Evolutionary conservation across 2,888 invertebrate species (phyloP), one percentile per base, ranked within the genome.

Genomic region (Dinocampus coccinellae): DNA sequence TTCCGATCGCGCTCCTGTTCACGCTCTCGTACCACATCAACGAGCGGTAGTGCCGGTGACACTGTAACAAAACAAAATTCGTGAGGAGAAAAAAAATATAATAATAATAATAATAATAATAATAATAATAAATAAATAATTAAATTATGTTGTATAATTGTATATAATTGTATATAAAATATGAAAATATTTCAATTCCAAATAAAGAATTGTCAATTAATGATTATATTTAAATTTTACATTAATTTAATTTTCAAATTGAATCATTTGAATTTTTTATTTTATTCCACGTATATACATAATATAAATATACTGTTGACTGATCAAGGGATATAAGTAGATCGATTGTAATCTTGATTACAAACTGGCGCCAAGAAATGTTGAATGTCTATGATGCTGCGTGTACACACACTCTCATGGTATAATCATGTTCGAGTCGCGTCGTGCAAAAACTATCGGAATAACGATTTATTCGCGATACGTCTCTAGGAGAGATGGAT

Each of bases 1-100:
- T 83, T 75, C 29, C 76, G 70, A 47, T 74, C 81, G 57, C 72
- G 72, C 53, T 79, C 78, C 68, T 78, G 81, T 60, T 84, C 81
- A 52, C 85, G 79, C 74, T 85, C 84, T 75, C 85, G 79, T 63
- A 80, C 81, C 62, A 83, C 77, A 75, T 86, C 85, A 13, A 81
- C 80, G 70, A 84, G 72, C 11, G 85, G 83, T 70, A 85, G 73
- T 7, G 83, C 79, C 68, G 85, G 83, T 61, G 85, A 83, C 57
- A 85, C 85, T 86, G 82, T 0, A 80, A 83, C 62, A 72, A n/a
- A 70, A 34, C 63, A 66, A 66, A 9, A 29, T 26, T 55, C 3
- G 20, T 55, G 13, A 20, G 61, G 71, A 26, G 72, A 70, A 71
- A 53, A 60, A 53, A 29, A 33, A n/a, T n/a, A n/a, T n/a, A n/a